phyloP scores from a whole-genome alignment of 1,140 invertebrate genomes.

The Diachasma alloeum region DNA sequence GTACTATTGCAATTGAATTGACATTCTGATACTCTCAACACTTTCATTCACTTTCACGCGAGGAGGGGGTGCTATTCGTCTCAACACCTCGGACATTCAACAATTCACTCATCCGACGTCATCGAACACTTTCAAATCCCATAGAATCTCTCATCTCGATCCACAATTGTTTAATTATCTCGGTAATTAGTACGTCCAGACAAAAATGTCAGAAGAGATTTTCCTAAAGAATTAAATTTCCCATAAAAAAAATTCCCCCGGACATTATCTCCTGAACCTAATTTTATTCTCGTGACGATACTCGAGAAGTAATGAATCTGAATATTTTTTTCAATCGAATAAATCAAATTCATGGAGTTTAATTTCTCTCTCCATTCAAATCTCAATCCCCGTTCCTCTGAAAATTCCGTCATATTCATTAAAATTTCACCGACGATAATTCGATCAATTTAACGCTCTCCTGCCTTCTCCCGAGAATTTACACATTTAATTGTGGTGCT shows the following conservation, averaged over 20 bases:
- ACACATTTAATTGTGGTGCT: constrained; percentile 5
- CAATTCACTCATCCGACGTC: too few relatives aligned
- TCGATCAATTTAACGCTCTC: not conserved
- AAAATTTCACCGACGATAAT: not conserved
- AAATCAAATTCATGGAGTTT: not conserved
- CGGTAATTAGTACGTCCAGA: too few relatives aligned
- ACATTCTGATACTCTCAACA: not conserved
- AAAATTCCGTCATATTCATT: not conserved
- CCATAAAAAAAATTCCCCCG: not conserved
- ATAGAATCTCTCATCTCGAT: too few relatives aligned
- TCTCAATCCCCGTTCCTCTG: not conserved
- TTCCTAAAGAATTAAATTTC: not conserved
- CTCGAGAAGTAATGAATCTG: too few relatives aligned
- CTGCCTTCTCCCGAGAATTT: not conserved
- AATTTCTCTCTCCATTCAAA: not conserved
- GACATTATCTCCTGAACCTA: too few relatives aligned
- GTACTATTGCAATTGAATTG: constrained; percentile 19
- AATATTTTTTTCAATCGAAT: not conserved
- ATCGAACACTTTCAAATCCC: too few relatives aligned
- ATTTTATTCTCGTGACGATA: too few relatives aligned
- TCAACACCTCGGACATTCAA: too few relatives aligned
- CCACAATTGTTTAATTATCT: too few relatives aligned
- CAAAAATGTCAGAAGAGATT: not conserved
- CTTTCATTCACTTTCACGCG: too few relatives aligned
- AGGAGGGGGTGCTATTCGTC: too few relatives aligned